phyloP scores from a whole-genome alignment of 2,797 vertebrate genomes.

The Arrhamphus sclerolepis region DNA sequence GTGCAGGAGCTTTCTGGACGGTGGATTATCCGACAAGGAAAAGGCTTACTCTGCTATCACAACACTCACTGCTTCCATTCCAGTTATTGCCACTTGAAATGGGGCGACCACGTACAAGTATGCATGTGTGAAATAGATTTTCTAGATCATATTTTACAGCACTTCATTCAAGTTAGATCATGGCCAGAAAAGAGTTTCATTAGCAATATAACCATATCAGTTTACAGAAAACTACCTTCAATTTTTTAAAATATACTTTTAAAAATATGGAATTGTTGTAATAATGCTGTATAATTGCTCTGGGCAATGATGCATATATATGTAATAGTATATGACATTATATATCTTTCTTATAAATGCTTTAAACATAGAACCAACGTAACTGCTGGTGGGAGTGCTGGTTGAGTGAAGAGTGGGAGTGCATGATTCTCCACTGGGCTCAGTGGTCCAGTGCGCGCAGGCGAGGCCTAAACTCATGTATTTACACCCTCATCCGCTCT shows the following conservation, averaged over 20 bases:
- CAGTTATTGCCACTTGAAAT: conserved; percentile 73
- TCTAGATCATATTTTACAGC: conserved; percentile 25
- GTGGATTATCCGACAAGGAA: conserved; percentile 84
- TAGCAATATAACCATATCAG: neutral
- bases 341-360: neutral
- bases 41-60: conserved; percentile 80
- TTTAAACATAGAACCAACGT: conserved; percentile 20
- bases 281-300: no score
- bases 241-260: no score
- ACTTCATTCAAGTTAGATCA: conserved; percentile 11
- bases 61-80: conserved; percentile 65
- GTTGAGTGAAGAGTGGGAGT: conserved; percentile 39
- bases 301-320: no score
- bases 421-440: conserved; percentile 55
- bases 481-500: conserved; percentile 76
- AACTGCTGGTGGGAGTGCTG: conserved; percentile 35
- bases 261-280: no score
- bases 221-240: neutral
- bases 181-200: neutral
- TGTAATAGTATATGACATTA: no score
- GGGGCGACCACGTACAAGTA: conserved; percentile 35
- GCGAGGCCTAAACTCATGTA: conserved; percentile 79
- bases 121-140: conserved; percentile 37
- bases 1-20: conserved; percentile 80
- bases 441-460: conserved; percentile 56